Evolutionary conservation across 1,140 invertebrate species (phyloP), one percentile per base, ranked within the genome.

Genomic region (Drosophila mojavensis): DNA sequence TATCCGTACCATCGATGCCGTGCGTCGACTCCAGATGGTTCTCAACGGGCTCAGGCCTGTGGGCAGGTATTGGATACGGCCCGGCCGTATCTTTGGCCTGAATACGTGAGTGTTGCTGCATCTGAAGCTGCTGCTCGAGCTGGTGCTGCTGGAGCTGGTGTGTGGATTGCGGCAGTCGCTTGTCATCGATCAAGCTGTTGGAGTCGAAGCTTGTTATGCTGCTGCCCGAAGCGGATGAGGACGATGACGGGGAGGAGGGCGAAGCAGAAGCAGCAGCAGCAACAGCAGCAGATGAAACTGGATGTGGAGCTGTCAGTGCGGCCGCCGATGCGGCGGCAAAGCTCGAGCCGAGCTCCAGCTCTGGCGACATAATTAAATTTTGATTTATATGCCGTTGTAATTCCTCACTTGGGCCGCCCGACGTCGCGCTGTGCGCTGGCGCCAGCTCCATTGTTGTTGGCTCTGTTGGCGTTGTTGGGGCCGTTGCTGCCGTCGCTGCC

Each of bases 151-250:
- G 72, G 26, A 67, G 72, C 26, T 75, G 74, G 48, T 73, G 68
- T 33, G 63, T 56, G 17, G 79, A 79, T 51, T 78, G 79, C 62
- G 66, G 76, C 61, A 69, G 75, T 28, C 71, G 63, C 26, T 82
- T 88, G 74, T 88, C 89, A 89, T 91, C 89, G 76, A 89, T 84
- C 81, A 91, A 81, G 63, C 80, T 82, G 62, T 80, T 82, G 17
- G 89, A 91, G 73, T 91, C 89, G 70, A 91, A 91, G 65, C 89
- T 85, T 58, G 78, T 91, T 76, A 91, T 91, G 69, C 89, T 91
- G 75, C 89, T 91, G 51, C 86, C 79, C 17, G 62, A 58, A 4
- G 45, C 15, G n/a, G 54, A 26, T 0, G 54, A 39, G 11, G 63
- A 39, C 7, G 20, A 20, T 1, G 54, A 59, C 4, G 26, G 5